phyloP scores from a whole-genome alignment of 2,888 invertebrate genomes.

The Chloromyia formosa region DNA sequence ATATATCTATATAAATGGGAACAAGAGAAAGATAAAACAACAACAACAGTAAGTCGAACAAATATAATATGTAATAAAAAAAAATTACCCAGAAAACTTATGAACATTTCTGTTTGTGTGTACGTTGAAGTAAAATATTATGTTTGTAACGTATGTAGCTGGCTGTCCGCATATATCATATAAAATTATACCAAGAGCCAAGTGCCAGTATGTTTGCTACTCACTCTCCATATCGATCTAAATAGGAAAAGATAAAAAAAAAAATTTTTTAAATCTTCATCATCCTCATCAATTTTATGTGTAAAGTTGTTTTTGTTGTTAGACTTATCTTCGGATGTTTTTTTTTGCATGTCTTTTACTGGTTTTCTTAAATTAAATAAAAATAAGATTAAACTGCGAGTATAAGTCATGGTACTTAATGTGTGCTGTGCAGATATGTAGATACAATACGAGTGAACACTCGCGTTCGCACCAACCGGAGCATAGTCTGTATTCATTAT shows the following conservation, averaged over 20 bases:
- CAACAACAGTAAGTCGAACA: constrained; percentile 9
- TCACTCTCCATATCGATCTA: constrained; percentile 25
- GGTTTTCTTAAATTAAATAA: constrained; percentile 33
- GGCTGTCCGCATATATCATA: too few species aligned
- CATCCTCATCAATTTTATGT: constrained; percentile 31
- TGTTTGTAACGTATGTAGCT: too few species aligned
- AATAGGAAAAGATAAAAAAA: constrained; percentile 27
- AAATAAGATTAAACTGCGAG: constrained; percentile 4
- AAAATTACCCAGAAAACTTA: constrained; percentile 9
- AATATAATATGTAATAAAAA: neutral
- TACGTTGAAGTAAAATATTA: too few species aligned
- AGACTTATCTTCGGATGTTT: neutral
- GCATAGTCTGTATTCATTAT: too few species aligned
- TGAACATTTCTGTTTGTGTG: neutral
- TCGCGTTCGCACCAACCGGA: too few species aligned
- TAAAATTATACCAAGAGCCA: neutral
- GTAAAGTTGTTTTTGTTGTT: constrained; percentile 22
- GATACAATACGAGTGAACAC: too few species aligned
- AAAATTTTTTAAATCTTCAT: neutral
- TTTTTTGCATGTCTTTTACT: constrained; percentile 8
- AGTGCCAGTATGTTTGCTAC: neutral
- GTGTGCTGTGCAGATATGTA: too few species aligned
- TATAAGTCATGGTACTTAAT: too few species aligned
- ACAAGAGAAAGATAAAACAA: neutral
- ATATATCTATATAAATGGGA: neutral